phyloP scores from a whole-genome alignment of 2,113 vertebrate genomes.

The Stictonetta naevosa region DNA sequence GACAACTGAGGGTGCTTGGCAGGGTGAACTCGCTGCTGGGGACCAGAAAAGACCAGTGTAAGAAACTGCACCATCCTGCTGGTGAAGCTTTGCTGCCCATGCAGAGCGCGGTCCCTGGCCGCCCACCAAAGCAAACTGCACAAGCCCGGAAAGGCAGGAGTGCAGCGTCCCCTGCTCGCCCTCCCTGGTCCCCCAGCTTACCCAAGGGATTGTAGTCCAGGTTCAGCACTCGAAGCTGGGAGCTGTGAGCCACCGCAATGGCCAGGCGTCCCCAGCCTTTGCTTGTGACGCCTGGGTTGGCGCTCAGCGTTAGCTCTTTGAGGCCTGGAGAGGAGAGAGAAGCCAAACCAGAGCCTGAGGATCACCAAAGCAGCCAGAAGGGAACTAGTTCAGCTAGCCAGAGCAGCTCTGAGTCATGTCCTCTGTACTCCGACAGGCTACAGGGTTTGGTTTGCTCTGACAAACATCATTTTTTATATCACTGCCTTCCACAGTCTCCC shows the following conservation, averaged over 20 bases:
- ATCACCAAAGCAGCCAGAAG: neutral
- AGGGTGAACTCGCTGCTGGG: neutral
- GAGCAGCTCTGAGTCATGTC: neutral
- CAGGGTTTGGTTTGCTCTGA: neutral
- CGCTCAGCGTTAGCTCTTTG: conserved; percentile 93
- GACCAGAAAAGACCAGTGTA: neutral
- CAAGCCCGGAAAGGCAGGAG: neutral
- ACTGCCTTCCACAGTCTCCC: neutral
- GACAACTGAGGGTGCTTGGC: neutral
- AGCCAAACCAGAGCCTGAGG: conserved; percentile 20
- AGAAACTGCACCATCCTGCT: neutral
- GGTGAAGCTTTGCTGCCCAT: neutral
- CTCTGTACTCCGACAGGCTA: neutral
- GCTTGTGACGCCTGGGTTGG: conserved; percentile 91
- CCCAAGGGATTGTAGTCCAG: conserved; percentile 97
- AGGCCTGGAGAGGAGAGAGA: conserved; percentile 81
- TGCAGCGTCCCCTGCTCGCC: neutral
- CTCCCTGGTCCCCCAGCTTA: conserved; percentile 59
- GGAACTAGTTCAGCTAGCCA: neutral
- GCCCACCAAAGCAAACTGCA: neutral
- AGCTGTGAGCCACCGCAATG: conserved; percentile 95
- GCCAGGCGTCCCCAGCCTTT: conserved; percentile 92
- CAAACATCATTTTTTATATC: neutral
- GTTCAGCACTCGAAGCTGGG: conserved; percentile 93
- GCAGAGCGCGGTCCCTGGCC: neutral